Evolutionary conservation across 2,113 vertebrate species (phyloP).

Genomic region (Xenopus laevis): DNA sequence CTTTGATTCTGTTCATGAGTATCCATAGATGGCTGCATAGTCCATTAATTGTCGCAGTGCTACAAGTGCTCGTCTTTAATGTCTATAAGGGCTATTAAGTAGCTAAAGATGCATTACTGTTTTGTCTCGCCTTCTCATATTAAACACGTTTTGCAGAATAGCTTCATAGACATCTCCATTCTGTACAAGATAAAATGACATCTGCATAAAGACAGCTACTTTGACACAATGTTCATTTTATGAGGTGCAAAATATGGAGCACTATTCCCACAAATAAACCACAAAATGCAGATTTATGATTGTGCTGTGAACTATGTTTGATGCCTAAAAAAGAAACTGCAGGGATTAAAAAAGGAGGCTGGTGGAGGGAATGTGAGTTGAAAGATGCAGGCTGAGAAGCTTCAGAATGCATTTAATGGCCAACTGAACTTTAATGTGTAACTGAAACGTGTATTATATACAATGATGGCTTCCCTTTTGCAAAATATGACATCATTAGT

Average conservation of each 20-base stretch:
- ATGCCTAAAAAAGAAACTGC: no score
- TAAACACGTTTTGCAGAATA: slow-evolving; percentile 9
- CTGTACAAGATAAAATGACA: slow-evolving; percentile 21
- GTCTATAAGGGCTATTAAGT: slow-evolving; percentile 26
- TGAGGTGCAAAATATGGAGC: background rate
- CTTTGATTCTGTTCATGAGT: slow-evolving; percentile 17
- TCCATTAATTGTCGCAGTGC: slow-evolving; percentile 19
- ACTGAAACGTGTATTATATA: no score
- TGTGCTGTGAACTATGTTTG: no score
- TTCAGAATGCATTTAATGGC: no score
- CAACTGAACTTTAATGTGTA: no score
- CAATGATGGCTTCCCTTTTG: no score
- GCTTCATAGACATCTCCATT: slow-evolving; percentile 5
- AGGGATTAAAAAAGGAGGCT: no score
- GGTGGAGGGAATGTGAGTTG: no score
- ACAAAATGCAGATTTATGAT: no score
- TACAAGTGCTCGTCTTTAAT: slow-evolving; percentile 22
- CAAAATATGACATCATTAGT: no score
- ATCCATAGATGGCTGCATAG: slow-evolving; percentile 13
- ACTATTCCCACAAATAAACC: no score
- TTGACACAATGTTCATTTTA: background rate
- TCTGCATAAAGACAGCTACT: background rate
- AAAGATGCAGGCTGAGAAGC: no score
- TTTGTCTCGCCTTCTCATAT: slow-evolving; percentile 11
- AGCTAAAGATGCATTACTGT: slow-evolving; percentile 27